Evolutionary conservation across 2,113 vertebrate genomes (phyloP), one percentile per base, ranked within the genome.

Genomic region (Misgurnus anguillicaudatus): DNA sequence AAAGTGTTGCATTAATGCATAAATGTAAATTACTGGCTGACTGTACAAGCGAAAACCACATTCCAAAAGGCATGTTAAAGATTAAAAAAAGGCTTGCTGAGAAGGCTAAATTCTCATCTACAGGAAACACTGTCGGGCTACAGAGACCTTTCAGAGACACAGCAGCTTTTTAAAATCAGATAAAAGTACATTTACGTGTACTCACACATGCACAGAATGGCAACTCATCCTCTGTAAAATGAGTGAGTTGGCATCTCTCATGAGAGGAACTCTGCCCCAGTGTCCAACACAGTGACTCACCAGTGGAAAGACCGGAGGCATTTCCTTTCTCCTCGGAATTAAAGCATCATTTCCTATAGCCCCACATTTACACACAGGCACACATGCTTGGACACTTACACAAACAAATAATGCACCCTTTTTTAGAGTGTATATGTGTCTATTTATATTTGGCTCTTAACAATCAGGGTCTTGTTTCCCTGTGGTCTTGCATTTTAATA

Each of bases 251-350:
- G 63, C 48, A 16, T 21, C 71, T 80, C 84, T 72, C 84, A 75
- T 58, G 76, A 73, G 77, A 87, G 77, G 80, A 64, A 65, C 10
- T 41, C 82, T 58, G 58, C 80, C 75, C 58, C 45, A 31, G 79
- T 83, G 75, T 86, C 85, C 84, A 87, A 86, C 84, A 67, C 78
- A 84, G 77, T 88, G 86, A 91, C 90, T 92, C 90, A 89, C 88
- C 67, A 77, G 76, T 88, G 90, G 91, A 92, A 93, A 92, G 87
- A 87, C 77, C 60, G 63, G 42, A 84, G 81, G 79, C 68, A 77
- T 89, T 89, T 89, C 84, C 86, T 86, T 85, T 79, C 81, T 66
- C 73, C 71, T 55, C 66, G 82, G 86, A 87, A 80, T 68, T 51
- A 78, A 87, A 83, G 70, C 82, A 87, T 87, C 74, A 88, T 86